Conservation (phyloP, 2,113 vertebrate genomes). For the Meleagris gallopavo region DNA sequence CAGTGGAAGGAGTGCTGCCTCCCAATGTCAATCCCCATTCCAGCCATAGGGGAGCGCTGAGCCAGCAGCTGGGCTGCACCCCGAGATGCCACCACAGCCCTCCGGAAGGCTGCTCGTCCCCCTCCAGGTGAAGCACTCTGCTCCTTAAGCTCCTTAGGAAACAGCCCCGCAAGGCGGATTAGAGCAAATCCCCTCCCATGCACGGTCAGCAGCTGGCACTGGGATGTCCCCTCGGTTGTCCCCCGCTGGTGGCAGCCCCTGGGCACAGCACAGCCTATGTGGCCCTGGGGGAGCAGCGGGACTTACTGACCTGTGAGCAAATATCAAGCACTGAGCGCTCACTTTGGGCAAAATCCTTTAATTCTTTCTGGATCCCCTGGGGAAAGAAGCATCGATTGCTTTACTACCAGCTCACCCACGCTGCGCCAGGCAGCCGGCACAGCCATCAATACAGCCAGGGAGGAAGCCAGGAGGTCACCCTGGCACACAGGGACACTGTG, state of each 20-base stretch:
- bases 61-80: background rate
- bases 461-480: conserved; percentile 13
- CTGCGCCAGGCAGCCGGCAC: background rate
- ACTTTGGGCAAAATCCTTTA: conserved; percentile 20
- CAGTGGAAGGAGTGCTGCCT: rapidly evolving
- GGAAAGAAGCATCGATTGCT: background rate
- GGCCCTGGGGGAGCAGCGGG: background rate
- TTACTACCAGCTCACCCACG: background rate
- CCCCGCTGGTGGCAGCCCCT: background rate
- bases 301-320: conserved; percentile 39
- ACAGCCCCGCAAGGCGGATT: background rate
- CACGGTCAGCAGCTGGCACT: background rate
- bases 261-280: rapidly evolving
- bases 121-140: background rate
- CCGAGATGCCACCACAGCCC: background rate
- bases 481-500: background rate
- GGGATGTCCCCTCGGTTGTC: background rate
- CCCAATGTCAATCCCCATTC: background rate
- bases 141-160: background rate
- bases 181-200: background rate
- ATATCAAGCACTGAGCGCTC: background rate
- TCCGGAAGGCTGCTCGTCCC: rapidly evolving
- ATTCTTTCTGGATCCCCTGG: conserved; percentile 7
- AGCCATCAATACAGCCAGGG: background rate
- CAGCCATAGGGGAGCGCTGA: background rate